Evolutionary conservation across 2,797 vertebrate genomes (phyloP), one percentile per base, ranked within the genome.

Genomic region (Phrynocephalus vlangalii): DNA sequence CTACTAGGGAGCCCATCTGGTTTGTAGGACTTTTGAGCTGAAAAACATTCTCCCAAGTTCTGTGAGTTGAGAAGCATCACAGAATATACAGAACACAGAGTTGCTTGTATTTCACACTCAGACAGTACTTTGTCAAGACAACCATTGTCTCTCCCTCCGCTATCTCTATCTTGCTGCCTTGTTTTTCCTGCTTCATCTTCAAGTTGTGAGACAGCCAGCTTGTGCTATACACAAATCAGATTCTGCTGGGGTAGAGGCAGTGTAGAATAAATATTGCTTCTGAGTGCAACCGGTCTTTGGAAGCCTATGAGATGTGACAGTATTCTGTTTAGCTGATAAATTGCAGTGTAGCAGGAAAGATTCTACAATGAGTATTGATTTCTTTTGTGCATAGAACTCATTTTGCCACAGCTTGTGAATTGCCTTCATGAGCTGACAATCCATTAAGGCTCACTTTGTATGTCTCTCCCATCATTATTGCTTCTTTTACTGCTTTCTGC

Each of bases 391-490:
- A 90, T 92, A 90, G 94, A 95, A 94, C 94, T 97, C 94, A 95
- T 97, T 97, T 97, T 95, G 92, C 92, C 92, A 30, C 93, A 94
- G 96, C 95, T 95, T 97, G 96, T 96, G 96, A 97, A 97, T 96
- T 95, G 95, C 95, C 94, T 96, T 94, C 93, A 88, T 92, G 92
- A 94, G 89, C 87, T 95, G 96, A 96, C 95, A 96, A 94, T 97
- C 95, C 95, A 96, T 97, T 97, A 98, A 96, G 84, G 82, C 94
- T 97, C 95, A 97, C 96, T 97, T 97, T 97, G 95, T 94, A 91
- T 97, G 95, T 96, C 96, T 97, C 96, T 96, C 93, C 92, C 88
- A 95, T 96, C 92, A 93, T 95, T 96, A 95, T 92, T 93, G 91
- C 85, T 95, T 93, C 90, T 95, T 96, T 94, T 94, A 95, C 93